phyloP scores from a whole-genome alignment of 2,797 vertebrate genomes.

The Coranthus polyacanthus region DNA sequence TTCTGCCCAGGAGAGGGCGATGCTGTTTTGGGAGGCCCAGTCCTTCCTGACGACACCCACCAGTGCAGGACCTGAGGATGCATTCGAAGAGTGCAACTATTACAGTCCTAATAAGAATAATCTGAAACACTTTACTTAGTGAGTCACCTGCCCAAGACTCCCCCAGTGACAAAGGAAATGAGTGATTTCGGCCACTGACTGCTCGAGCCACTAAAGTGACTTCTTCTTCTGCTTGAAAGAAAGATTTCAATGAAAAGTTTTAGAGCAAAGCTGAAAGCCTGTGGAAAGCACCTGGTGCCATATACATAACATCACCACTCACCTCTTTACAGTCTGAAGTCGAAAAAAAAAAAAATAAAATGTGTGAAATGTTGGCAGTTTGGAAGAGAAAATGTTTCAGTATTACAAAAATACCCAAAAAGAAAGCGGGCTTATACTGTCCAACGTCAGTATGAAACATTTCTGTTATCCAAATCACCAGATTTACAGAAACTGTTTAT shows the following conservation, averaged over 20 bases:
- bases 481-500: constrained; percentile 38
- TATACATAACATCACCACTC: constrained; percentile 14
- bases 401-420: constrained; percentile 20
- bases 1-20: constrained; percentile 98
- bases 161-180: constrained; percentile 26
- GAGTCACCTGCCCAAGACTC: constrained; percentile 19
- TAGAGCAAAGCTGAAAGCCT: neutral
- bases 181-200: constrained; percentile 40
- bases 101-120: constrained; percentile 5
- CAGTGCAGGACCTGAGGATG: constrained; percentile 92
- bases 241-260: constrained; percentile 28
- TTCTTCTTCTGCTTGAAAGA: constrained; percentile 35
- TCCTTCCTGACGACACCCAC: constrained; percentile 95
- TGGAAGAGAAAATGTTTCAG: constrained; percentile 31
- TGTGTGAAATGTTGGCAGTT: constrained; percentile 34
- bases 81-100: constrained; percentile 27
- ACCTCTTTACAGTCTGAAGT: constrained; percentile 18
- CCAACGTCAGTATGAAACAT: constrained; percentile 20
- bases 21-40: constrained; percentile 96
- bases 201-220: constrained; percentile 38
- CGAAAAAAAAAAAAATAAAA: neutral
- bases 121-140: neutral
- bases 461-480: constrained; percentile 32
- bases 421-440: constrained; percentile 17
- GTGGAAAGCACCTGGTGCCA: neutral